Evolutionary conservation across 2,888 invertebrate species (phyloP), one percentile per base, ranked within the genome.

Genomic region (Tholera decimalis): DNA sequence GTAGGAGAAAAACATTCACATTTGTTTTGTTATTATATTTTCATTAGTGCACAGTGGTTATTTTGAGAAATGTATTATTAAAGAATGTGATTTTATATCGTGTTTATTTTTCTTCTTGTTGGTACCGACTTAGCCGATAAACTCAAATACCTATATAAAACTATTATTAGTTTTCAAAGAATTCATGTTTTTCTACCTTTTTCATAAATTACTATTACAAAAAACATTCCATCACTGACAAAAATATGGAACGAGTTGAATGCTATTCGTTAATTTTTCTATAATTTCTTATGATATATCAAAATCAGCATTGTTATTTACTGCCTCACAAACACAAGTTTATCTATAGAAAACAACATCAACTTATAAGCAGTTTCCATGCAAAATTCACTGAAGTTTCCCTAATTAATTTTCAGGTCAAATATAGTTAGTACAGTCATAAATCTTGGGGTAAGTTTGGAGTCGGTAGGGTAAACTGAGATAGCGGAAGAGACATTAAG

Each of bases 351-450:
- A 70, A 77, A 63, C 59, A 77, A 62, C 37, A 73, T 72, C n/a
- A n/a, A n/a, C n/a, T 71, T 75, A 63, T 58, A 57, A 77, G 70
- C 68, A 72, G 41, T 73, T 79, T 69, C 61, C 20, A 24, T 63
- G 49, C 44, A 66, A 78, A 73, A 77, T 70, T 71, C 59, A 71
- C 69, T 58, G 30, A 51, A 72, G 73, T 65, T 46, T 70, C 71
- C 57, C 68, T 79, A 83, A 84, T 85, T 83, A 85, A 83, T 82
- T 85, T 82, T 77, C 72, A 79, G 79, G 84, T 84, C 85, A 85
- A 85, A 83, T 86, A 84, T 84, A 84, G 84, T 87, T 83, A 71
- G 81, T 73, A 77, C 76, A 72, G 79, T 75, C 73, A 86, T 86
- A 88, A 87, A 88, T 86, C 79, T 83, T 20, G 57, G 51, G 20